These are phyloP conservation scores for Drosophila saltans DNA, from an alignment of 1,140 invertebrate species.

Conservation along the genomic window DNA sequence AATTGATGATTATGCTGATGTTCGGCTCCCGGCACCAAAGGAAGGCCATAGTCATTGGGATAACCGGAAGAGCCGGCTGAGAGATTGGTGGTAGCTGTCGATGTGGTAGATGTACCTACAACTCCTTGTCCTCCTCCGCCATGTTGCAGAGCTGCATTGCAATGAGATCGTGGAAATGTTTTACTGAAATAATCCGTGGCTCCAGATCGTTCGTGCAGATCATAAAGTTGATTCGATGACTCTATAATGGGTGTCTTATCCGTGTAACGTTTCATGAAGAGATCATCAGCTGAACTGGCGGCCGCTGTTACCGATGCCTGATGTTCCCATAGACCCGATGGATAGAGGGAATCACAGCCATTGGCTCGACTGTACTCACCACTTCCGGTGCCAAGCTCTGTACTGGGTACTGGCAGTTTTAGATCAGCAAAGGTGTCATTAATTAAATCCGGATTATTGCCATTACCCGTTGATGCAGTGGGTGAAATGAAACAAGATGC, in stretches of 20 bases:
- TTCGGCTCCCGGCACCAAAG: slow-evolving; percentile 85
- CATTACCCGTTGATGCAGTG: slow-evolving; percentile 85
- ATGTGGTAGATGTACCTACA: slow-evolving; percentile 59
- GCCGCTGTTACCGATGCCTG: slow-evolving; percentile 46
- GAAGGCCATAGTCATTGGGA: slow-evolving; percentile 91
- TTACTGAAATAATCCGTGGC: slow-evolving; percentile 84
- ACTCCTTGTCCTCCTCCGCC: slow-evolving; percentile 1
- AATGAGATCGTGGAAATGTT: slow-evolving; percentile 84
- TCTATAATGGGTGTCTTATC: slow-evolving; percentile 91
- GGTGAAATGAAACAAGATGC: slow-evolving; percentile 87
- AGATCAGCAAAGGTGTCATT: slow-evolving; percentile 87
- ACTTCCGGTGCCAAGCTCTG: slow-evolving; percentile 78
- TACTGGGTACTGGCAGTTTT: slow-evolving; percentile 49
- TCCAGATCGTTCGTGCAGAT: slow-evolving; percentile 72
- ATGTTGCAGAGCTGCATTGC: slow-evolving; percentile 44
- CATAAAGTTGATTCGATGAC: slow-evolving; percentile 64
- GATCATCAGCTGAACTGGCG: slow-evolving; percentile 82
- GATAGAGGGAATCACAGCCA: slow-evolving; percentile 87
- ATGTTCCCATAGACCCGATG: slow-evolving; percentile 88
- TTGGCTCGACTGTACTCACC: slow-evolving; percentile 89
- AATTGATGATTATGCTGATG: slow-evolving; percentile 79
- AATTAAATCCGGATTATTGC: slow-evolving; percentile 92
- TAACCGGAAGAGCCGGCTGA: slow-evolving; percentile 84
- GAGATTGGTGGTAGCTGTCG: slow-evolving; percentile 73
- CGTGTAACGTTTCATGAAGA: slow-evolving; percentile 86